Percentiles rank a stretch among this genome's conserved stretches.
Evolutionary conservation across 1,140 invertebrate species (phyloP).

Genomic region (Orchestia grillus): DNA sequence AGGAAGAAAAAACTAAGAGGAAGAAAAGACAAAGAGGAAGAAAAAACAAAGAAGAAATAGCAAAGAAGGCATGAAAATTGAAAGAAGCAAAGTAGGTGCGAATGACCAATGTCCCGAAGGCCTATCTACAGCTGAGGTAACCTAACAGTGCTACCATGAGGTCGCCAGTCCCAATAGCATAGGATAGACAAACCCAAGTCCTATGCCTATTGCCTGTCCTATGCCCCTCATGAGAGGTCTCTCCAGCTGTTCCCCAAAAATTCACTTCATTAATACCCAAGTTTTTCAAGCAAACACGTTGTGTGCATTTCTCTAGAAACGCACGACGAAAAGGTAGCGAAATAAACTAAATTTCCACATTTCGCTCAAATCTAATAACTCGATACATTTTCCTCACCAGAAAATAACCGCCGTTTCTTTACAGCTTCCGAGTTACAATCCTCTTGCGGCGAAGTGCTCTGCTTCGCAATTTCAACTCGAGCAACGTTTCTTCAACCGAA

Average conservation of each 20-base stretch:
- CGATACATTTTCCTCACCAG: background rate
- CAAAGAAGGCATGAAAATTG: too few species aligned
- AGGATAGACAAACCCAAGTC: too few species aligned
- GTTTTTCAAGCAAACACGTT: background rate
- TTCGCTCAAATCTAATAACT: background rate
- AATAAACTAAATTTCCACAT: background rate
- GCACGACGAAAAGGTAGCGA: background rate
- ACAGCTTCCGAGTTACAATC: background rate
- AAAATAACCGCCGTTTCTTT: background rate
- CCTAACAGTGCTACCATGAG: too few species aligned
- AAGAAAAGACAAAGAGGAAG: too few species aligned
- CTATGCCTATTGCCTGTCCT: too few species aligned
- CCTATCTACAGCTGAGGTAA: too few species aligned
- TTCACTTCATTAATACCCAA: background rate
- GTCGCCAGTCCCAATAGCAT: too few species aligned
- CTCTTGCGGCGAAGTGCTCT: background rate
- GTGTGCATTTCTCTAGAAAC: background rate
- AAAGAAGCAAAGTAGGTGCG: too few species aligned
- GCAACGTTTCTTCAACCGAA: background rate
- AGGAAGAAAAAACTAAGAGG: too few species aligned
- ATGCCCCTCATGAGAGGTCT: too few species aligned
- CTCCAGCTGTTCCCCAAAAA: background rate
- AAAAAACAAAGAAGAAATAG: too few species aligned
- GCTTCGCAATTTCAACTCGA: background rate
- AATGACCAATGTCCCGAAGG: too few species aligned